Conservation (phyloP, 1,140 invertebrate genomes). For the Penaeus japonicus region DNA sequence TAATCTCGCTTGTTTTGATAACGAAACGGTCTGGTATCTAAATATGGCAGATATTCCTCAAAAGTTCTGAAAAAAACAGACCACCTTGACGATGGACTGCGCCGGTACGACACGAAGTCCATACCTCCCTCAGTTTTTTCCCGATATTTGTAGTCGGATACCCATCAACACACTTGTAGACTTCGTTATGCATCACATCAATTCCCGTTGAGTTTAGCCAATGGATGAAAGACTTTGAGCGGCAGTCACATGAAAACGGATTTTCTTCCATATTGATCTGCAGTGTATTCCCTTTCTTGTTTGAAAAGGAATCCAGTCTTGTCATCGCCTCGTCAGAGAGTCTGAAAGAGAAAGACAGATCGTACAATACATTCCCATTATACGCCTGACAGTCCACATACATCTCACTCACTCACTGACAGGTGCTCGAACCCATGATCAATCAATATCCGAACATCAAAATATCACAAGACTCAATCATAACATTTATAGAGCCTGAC, state of each 20-base stretch:
- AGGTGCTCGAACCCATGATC: too few species aligned
- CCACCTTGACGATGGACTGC: background rate
- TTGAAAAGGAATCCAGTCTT: background rate
- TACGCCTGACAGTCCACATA: background rate
- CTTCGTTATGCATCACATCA: background rate
- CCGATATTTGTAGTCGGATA: slow-evolving; percentile 30
- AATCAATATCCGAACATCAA: background rate
- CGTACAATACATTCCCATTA: background rate
- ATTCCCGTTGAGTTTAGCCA: slow-evolving; percentile 30
- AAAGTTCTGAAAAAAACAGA: too few species aligned
- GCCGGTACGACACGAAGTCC: background rate
- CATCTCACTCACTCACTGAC: background rate
- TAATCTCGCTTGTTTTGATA: too few species aligned
- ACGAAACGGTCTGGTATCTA: too few species aligned
- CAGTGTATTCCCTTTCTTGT: background rate
- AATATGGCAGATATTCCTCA: too few species aligned
- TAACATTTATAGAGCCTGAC: background rate
- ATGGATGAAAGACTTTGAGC: slow-evolving; percentile 15
- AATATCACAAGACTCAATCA: background rate
- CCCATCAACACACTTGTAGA: slow-evolving; percentile 28
- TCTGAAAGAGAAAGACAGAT: background rate
- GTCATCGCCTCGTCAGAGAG: slow-evolving; percentile 27
- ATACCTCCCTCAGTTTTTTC: background rate
- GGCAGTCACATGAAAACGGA: slow-evolving; percentile 39
- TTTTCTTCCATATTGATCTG: slow-evolving; percentile 32